These are phyloP conservation scores for Xanthostigma xanthostigma DNA, from an alignment of 2,888 invertebrate species.

Conservation along the genomic window DNA sequence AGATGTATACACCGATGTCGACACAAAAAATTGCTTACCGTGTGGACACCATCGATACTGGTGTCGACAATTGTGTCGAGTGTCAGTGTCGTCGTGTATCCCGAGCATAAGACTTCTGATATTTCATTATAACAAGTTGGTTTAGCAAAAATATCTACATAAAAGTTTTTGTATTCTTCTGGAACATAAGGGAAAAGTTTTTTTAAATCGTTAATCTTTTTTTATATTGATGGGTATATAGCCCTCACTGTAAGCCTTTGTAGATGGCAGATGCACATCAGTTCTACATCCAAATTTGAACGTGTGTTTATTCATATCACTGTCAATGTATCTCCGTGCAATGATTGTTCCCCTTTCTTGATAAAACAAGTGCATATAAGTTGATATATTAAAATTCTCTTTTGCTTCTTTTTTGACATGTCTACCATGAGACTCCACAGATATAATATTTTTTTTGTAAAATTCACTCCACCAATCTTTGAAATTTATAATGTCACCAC, in stretches of 20 bases:
- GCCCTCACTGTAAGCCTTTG: slow-evolving; percentile 5
- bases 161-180: slow-evolving; percentile 5
- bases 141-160: not conserved
- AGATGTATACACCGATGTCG: too few species aligned
- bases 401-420: not conserved
- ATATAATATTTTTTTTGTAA: not conserved
- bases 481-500: not conserved
- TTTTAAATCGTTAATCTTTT: slow-evolving; percentile 5
- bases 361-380: not conserved
- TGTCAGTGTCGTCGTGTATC: too few species aligned
- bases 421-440: not conserved
- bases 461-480: not conserved
- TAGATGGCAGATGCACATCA: slow-evolving; percentile 2
- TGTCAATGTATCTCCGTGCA: not conserved
- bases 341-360: not conserved
- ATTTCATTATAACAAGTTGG: not conserved
- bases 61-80: too few species aligned
- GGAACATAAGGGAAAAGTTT: slow-evolving; percentile 3
- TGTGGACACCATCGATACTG: too few species aligned
- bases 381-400: not conserved
- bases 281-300: slow-evolving; percentile 5
- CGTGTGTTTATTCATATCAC: not conserved
- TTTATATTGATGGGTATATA: slow-evolving; percentile 6
- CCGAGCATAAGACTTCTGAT: not conserved
- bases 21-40: too few species aligned